These are phyloP conservation scores for Esox niger DNA, from an alignment of 2,113 vertebrate genomes.

Conservation along the genomic window DNA sequence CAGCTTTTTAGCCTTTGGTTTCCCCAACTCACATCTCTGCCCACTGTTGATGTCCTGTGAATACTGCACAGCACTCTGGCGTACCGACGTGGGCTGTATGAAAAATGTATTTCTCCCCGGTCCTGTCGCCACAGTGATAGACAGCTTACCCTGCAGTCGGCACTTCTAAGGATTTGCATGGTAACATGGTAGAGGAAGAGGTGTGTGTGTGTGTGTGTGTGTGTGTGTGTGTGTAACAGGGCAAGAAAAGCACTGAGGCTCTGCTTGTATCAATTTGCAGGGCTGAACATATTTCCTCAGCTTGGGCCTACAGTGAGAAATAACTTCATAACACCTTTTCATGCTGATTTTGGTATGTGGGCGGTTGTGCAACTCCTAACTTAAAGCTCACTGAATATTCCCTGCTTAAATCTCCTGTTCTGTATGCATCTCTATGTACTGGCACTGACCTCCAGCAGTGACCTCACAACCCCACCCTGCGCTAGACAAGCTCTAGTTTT, in stretches of 20 bases:
- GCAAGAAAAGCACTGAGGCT: constrained; percentile 10
- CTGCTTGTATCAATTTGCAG: background rate
- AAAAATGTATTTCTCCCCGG: constrained; percentile 68
- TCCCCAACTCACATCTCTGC: background rate
- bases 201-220: background rate
- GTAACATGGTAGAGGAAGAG: constrained; percentile 22
- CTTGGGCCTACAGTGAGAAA: constrained; percentile 7
- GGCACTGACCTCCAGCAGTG: background rate
- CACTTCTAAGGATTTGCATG: constrained; percentile 60
- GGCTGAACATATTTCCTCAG: constrained; percentile 21
- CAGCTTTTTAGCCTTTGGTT: constrained; percentile 27
- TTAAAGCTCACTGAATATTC: background rate
- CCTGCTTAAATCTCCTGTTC: background rate
- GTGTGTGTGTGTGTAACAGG: constrained; percentile 7
- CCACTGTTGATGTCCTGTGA: constrained; percentile 61
- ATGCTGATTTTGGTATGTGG: constrained; percentile 19
- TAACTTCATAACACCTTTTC: constrained; percentile 9
- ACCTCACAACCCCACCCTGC: background rate
- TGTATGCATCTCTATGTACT: background rate
- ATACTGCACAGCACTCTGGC: constrained; percentile 51
- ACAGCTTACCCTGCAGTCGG: constrained; percentile 47
- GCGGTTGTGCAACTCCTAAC: background rate
- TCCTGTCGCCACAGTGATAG: constrained; percentile 51
- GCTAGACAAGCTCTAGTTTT: background rate
- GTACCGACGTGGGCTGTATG: constrained; percentile 55